Evolutionary conservation across 2,113 vertebrate genomes (phyloP), one percentile per base, ranked within the genome.

Genomic region (Romanogobio albipinnatus): DNA sequence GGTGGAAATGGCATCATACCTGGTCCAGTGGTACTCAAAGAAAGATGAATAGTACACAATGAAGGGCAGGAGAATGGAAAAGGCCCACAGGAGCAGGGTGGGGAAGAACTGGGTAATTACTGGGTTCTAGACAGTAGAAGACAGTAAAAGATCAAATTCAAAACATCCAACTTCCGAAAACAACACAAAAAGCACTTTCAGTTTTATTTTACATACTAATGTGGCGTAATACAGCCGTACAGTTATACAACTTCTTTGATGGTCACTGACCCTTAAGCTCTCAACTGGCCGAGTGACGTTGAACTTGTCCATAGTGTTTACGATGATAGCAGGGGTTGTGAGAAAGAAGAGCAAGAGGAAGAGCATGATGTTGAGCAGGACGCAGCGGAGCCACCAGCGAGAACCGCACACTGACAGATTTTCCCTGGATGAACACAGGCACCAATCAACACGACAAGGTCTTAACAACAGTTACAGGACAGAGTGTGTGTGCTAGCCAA

Each of bases 261-360:
- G 49, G 43, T 39, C 24, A 95, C 85, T 82, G 85, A 96, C 98
- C 96, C 93, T 94, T 80, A 99, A 94, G 79, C 94, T 98, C 90
- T 99, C 97, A 86, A 98, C 94, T 5, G 98, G 97, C 74, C 92
- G 93, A 7, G 98, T 99, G 91, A 99, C 97, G 1, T 99, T 99
- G 93, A 99, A 99, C 94, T 97, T 96, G 92, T 99, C 98, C 89
- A 99, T 97, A 66, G 98, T 99, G 93, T 98, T 99, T 90, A 99
- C 98, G 19, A 99, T 95, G 92, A 99, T 97, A 91, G 97, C 96
- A 0, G 98, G 98, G 0, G 98, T 99, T 89, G 98, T 99, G 93
- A 99, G 97, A 92, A 99, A 99, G 94, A 99, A 99, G 90, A 99
- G 96, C 75, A 99, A 95, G 91, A 98, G 43, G 91, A 99, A 99